Evolutionary conservation across 1,140 invertebrate genomes (phyloP).

Genomic region (Uloborus diversus): DNA sequence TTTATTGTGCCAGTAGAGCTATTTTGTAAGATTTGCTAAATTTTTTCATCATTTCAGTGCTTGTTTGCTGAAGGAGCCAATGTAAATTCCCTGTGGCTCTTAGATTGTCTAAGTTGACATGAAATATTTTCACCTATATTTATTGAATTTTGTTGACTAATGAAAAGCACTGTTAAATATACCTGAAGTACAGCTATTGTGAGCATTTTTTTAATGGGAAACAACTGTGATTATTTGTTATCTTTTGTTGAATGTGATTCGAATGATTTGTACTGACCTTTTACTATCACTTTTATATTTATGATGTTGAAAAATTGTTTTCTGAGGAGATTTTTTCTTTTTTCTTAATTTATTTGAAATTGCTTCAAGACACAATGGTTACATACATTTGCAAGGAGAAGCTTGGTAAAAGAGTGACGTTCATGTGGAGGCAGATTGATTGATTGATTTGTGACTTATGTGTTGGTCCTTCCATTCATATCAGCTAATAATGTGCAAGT

Average conservation of each 20-base stretch:
- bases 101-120: too few relatives aligned
- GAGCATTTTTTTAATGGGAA: background rate
- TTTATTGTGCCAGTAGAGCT: too few relatives aligned
- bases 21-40: too few relatives aligned
- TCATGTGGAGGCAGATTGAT: slow-evolving; percentile 22
- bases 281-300: background rate
- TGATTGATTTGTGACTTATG: slow-evolving; percentile 40
- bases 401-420: slow-evolving; percentile 10
- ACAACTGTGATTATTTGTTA: slow-evolving; percentile 48
- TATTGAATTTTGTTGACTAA: too few relatives aligned
- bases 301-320: background rate
- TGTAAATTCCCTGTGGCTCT: too few relatives aligned
- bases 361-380: background rate
- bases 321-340: background rate
- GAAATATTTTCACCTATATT: too few relatives aligned
- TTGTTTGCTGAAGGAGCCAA: too few relatives aligned
- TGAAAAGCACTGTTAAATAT: too few relatives aligned
- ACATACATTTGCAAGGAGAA: slow-evolving; percentile 1
- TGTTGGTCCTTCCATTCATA: slow-evolving; percentile 56
- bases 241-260: slow-evolving; percentile 28
- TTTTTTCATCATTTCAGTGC: too few relatives aligned
- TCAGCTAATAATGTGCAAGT: slow-evolving; percentile 47
- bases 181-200: too few relatives aligned
- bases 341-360: background rate
- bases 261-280: background rate